These are phyloP conservation scores for Noturus placidus DNA, from an alignment of 2,113 vertebrate genomes.

Conservation along the genomic window DNA sequence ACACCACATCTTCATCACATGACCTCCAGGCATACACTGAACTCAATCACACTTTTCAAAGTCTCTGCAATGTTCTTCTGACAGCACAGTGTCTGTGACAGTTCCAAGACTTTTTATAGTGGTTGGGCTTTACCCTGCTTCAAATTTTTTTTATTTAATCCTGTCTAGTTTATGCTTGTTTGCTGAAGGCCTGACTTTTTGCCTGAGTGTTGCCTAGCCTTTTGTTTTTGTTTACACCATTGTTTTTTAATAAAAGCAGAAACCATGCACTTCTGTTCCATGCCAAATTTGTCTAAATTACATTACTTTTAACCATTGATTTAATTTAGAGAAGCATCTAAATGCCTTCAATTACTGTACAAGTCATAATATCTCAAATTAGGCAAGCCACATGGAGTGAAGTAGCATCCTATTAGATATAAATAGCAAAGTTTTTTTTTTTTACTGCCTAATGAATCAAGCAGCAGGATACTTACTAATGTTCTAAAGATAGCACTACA, in stretches of 20 bases:
- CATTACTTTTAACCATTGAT: neutral
- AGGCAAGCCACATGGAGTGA: neutral
- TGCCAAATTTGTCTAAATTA: neutral
- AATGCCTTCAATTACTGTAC: neutral
- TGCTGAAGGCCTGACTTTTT: neutral
- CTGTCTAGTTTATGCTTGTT: neutral
- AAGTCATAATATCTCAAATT: slow-evolving; percentile 9
- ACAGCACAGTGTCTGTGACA: neutral
- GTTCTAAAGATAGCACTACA: slow-evolving; percentile 9
- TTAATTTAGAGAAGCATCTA: neutral
- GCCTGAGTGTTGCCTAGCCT: neutral
- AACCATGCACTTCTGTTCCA: neutral
- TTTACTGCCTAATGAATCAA: slow-evolving; percentile 22
- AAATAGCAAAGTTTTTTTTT: slow-evolving; percentile 12
- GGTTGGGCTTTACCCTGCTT: neutral
- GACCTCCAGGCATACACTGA: too few species aligned
- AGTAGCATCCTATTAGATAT: slow-evolving; percentile 18
- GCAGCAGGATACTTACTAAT: neutral
- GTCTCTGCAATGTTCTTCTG: neutral
- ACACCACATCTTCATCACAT: neutral
- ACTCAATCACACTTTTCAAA: too few species aligned
- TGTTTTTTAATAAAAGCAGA: neutral
- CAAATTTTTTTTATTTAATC: neutral
- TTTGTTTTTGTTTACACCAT: neutral
- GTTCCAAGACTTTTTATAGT: too few species aligned